phyloP scores from a whole-genome alignment of 2,888 invertebrate species.

The Drosophila neutralis region DNA sequence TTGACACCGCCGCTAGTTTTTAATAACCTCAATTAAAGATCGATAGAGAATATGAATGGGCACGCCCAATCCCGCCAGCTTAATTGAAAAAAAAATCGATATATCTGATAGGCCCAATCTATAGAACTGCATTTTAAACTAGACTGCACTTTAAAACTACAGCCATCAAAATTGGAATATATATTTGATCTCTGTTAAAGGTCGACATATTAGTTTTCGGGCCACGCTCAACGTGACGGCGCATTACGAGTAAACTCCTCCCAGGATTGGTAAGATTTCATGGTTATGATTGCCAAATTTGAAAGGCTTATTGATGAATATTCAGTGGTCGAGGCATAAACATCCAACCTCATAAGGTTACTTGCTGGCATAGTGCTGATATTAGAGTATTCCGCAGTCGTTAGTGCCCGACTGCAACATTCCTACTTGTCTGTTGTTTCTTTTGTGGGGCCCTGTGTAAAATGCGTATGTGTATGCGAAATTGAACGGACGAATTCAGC shows the following conservation, averaged over 20 bases:
- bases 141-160: too few species aligned
- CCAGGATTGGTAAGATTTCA: not conserved
- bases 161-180: too few species aligned
- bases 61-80: not conserved
- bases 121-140: not conserved
- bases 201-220: too few species aligned
- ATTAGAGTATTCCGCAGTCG: not conserved
- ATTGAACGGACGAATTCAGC: conserved; percentile 33
- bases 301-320: not conserved
- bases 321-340: not conserved
- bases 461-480: conserved; percentile 56
- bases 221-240: too few species aligned
- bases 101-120: not conserved
- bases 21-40: not conserved
- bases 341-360: not conserved
- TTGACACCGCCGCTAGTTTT: not conserved
- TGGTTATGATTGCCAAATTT: not conserved
- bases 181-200: not conserved
- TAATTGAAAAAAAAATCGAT: not conserved
- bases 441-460: conserved; percentile 40
- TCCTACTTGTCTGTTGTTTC: conserved; percentile 3
- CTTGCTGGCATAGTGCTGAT: not conserved
- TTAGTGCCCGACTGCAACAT: not conserved
- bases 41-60: not conserved
- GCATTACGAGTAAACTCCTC: not conserved